Base-by-base conservation (phyloP, 2,113 vertebrate species). In the Theropithecus gelada region DNA sequence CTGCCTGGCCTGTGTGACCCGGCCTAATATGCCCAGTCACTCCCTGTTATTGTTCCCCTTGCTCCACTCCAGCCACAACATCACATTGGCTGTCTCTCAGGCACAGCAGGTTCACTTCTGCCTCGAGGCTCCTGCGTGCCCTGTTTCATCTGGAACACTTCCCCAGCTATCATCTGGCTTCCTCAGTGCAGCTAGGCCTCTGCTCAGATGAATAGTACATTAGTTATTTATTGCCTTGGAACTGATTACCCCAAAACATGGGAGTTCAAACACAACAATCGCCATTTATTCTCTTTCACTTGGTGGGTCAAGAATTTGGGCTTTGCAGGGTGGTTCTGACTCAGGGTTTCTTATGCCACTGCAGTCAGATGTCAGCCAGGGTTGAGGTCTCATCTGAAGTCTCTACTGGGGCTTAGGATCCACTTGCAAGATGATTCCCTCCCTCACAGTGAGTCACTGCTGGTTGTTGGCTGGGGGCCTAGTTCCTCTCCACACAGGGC, bases 81-180 rank as follows among this genome's bases (percentile, higher is more conserved):
- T 61, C 25, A 12, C 59, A 9, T 14, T 38, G 82, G 30, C 48
- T 50, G 27, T 32, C 17, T 14, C 59, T 30, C 73, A 79, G 45
- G 38, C 73, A 66, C 45, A 79, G 92, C 52, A 45, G 48, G 32
- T 12, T 48, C 52, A 40, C 32, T 25, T 7, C 6, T 25, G 43
- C 50, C 35, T 40, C 0, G 0, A 25, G 68, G 17, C 35, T 30
- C 50, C 32, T 5, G 11, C 5, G 4, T 32, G 30, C 14, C 14
- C 25, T 45, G 82, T 43, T 45, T 84, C 10, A 6, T n/a, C 59
- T 22, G 2, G 52, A 27, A 25, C 22, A 22, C 59, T 35, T 48
- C 25, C 8, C 50, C 35, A 30, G 22, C 59, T n/a, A 4, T 30
- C 38, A 11, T 12, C 38, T 32, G 32, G 45, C 35, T 32, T 45